phyloP scores from a whole-genome alignment of 1,140 invertebrate species.

The Hyposmocoma kahamanoa region DNA sequence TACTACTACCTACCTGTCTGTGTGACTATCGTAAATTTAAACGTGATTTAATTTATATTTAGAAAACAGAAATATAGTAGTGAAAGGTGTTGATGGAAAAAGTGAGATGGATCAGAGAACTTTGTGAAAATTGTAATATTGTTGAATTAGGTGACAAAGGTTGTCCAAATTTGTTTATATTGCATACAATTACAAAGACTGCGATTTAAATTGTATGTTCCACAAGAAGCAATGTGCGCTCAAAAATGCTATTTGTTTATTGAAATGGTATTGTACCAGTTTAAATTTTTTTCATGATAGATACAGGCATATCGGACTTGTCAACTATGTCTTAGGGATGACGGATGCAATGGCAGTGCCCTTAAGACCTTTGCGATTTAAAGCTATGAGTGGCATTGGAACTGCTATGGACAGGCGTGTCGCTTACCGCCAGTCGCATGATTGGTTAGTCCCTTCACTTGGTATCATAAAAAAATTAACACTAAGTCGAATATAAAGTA shows the following conservation, averaged over 20 bases:
- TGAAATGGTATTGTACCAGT: constrained; percentile 1
- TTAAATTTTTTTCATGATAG: neutral
- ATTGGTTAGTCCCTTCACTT: no score
- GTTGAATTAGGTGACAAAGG: neutral
- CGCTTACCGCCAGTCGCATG: no score
- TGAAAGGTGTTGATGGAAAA: constrained; percentile 4
- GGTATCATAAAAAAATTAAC: no score
- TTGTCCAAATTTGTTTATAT: neutral
- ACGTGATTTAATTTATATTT: neutral
- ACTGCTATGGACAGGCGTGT: no score
- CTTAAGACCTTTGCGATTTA: no score
- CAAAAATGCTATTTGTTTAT: neutral
- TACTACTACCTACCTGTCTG: no score
- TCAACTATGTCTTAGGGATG: no score
- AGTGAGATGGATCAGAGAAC: neutral
- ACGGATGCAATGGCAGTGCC: no score
- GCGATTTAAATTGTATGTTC: neutral
- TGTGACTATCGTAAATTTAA: constrained; percentile 7
- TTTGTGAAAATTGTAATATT: neutral
- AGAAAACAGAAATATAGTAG: constrained; percentile 4
- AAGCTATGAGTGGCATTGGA: no score
- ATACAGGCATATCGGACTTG: no score
- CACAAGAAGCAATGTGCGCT: neutral
- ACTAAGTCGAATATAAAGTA: no score
- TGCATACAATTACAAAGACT: neutral